These are phyloP conservation scores for Balanococcus diminutus DNA, from an alignment of 2,888 invertebrate genomes.

Conservation along the genomic window DNA sequence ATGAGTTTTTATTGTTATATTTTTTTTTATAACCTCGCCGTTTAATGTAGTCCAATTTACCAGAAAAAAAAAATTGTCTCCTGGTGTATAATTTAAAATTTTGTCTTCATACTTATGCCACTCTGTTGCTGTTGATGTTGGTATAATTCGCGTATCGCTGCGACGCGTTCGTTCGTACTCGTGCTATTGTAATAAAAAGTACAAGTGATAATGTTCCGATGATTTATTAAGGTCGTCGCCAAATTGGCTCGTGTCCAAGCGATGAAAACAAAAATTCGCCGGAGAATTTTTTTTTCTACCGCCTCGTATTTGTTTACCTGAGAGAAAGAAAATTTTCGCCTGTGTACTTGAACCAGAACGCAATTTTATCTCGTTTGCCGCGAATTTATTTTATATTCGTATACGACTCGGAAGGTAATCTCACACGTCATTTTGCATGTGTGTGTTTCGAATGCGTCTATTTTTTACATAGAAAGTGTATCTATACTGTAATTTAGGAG, in stretches of 20 bases:
- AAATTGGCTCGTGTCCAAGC: conserved; percentile 44
- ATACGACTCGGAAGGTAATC: conserved; percentile 16
- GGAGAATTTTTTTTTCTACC: conserved; percentile 22
- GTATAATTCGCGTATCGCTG: neutral
- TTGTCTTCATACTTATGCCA: neutral
- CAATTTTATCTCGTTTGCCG: conserved; percentile 9
- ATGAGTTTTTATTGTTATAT: neutral
- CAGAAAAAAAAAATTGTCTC: neutral
- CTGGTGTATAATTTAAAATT: neutral
- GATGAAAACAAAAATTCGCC: conserved; percentile 34
- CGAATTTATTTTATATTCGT: no score
- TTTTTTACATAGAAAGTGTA: neutral
- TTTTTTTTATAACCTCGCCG: conserved; percentile 18
- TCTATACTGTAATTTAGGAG: neutral
- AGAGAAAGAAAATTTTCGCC: neutral
- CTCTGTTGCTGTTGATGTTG: neutral
- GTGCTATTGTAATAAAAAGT: conserved; percentile 33
- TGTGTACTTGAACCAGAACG: conserved; percentile 13
- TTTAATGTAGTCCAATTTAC: neutral
- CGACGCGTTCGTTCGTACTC: neutral
- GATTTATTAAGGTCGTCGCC: conserved; percentile 47
- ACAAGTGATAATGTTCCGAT: conserved; percentile 36
- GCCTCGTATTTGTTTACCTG: conserved; percentile 24
- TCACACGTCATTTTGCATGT: neutral
- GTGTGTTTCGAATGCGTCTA: neutral